Percentiles rank a stretch among this genome's conserved stretches.
Evolutionary conservation across 1,140 invertebrate species (phyloP).

Genomic region (Drosophila insularis): DNA sequence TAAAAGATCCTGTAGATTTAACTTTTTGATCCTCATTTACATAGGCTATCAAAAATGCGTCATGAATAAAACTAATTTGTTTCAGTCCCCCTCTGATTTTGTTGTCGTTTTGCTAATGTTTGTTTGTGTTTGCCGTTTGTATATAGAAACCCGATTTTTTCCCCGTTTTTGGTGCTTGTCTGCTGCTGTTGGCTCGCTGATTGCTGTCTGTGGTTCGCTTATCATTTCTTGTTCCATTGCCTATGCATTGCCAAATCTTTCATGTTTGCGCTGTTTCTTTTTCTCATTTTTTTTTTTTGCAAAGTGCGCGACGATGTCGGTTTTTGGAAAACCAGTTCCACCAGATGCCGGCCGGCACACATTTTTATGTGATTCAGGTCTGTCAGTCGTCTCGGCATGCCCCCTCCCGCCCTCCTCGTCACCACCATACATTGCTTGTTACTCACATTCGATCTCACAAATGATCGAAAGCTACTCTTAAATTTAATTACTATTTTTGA

Average conservation of each 20-base stretch:
- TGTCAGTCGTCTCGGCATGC: constrained; percentile 22
- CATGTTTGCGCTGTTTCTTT: constrained; percentile 37
- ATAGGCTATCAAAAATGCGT: constrained; percentile 3
- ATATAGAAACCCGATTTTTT: constrained; percentile 57
- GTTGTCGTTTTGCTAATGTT: constrained; percentile 4
- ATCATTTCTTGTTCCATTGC: constrained; percentile 56
- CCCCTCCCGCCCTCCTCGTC: neutral
- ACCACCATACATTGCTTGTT: neutral
- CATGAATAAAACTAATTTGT: constrained; percentile 20
- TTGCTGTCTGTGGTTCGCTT: constrained; percentile 50
- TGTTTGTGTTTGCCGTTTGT: constrained; percentile 28
- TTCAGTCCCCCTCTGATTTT: neutral
- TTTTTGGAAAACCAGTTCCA: constrained; percentile 67
- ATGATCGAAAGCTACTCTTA: constrained; percentile 15
- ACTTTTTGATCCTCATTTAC: no score
- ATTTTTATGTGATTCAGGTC: constrained; percentile 50
- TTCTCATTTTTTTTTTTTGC: constrained; percentile 41
- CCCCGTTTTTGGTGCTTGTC: constrained; percentile 14
- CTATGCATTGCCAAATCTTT: constrained; percentile 64
- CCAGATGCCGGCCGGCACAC: constrained; percentile 76
- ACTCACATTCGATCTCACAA: neutral
- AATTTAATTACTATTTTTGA: constrained; percentile 15
- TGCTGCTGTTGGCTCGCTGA: constrained; percentile 9
- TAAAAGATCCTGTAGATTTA: no score
- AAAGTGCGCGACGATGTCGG: constrained; percentile 44